These are phyloP conservation scores for Phrynosoma platyrhinos DNA, from an alignment of 2,113 vertebrate species.

Conservation along the genomic window DNA sequence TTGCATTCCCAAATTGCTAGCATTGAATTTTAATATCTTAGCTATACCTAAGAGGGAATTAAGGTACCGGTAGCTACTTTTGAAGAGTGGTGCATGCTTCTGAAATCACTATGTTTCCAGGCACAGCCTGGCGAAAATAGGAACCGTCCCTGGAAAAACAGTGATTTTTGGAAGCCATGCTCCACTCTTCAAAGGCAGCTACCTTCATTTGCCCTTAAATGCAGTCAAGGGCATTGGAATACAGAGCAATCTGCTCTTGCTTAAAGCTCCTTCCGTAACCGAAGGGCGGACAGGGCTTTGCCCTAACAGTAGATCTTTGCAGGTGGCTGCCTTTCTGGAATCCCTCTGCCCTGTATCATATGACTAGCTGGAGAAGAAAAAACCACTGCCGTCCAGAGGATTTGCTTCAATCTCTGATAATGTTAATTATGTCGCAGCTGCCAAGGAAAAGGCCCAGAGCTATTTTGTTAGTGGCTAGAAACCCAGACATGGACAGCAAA, in stretches of 20 bases:
- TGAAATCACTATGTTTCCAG: no score
- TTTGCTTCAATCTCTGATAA: constrained; percentile 47
- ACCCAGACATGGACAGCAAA: constrained; percentile 36
- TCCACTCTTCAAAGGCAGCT: no score
- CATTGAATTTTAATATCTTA: no score
- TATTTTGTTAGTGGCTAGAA: constrained; percentile 45
- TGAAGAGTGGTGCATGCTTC: no score
- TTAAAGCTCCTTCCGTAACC: background rate
- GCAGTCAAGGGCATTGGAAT: background rate
- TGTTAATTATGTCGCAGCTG: constrained; percentile 56
- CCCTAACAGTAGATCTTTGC: background rate
- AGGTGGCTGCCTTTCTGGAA: background rate
- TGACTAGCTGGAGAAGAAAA: constrained; percentile 7
- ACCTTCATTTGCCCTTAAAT: background rate
- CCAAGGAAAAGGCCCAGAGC: background rate
- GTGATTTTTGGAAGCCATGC: no score
- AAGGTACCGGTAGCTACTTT: no score
- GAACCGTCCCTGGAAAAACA: no score
- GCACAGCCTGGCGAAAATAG: no score
- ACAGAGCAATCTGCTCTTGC: background rate
- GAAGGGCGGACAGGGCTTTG: background rate
- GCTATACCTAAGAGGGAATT: no score
- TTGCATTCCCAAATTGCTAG: no score
- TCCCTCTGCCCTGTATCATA: background rate
- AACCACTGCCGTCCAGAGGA: background rate